These are phyloP conservation scores for Diorhabda carinulata DNA, from an alignment of 1,140 invertebrate genomes.

Conservation along the genomic window DNA sequence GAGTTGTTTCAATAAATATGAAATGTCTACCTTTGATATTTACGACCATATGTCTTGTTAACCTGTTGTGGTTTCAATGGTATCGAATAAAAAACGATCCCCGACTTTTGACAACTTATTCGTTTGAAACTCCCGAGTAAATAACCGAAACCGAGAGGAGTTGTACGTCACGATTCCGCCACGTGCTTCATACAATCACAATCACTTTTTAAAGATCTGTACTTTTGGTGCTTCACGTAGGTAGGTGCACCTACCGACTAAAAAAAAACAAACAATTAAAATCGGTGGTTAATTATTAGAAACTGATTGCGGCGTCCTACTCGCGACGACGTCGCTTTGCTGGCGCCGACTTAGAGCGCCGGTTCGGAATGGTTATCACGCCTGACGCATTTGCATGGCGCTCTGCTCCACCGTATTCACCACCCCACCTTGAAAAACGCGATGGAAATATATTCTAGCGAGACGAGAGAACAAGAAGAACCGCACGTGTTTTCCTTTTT, in stretches of 20 bases:
- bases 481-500: constrained; percentile 35
- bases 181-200: background rate
- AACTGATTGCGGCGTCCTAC: constrained; percentile 41
- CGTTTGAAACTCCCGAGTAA: background rate
- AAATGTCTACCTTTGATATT: background rate
- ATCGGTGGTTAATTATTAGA: constrained; percentile 36
- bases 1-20: background rate
- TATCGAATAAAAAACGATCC: background rate
- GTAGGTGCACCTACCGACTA: background rate
- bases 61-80: background rate
- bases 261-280: constrained; percentile 23
- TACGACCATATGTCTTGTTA: background rate
- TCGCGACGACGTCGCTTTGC: constrained; percentile 44
- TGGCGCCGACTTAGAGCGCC: constrained; percentile 42
- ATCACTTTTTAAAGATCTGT: background rate
- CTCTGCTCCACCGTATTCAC: constrained; percentile 28
- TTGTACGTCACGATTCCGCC: background rate
- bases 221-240: background rate
- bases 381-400: constrained; percentile 47
- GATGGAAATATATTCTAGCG: constrained; percentile 24
- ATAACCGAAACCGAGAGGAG: background rate
- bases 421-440: constrained; percentile 38
- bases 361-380: constrained; percentile 45
- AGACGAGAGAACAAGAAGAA: constrained; percentile 27
- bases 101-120: background rate